phyloP scores from a whole-genome alignment of 2,888 invertebrate genomes.

The Hyposoter dolosus region DNA sequence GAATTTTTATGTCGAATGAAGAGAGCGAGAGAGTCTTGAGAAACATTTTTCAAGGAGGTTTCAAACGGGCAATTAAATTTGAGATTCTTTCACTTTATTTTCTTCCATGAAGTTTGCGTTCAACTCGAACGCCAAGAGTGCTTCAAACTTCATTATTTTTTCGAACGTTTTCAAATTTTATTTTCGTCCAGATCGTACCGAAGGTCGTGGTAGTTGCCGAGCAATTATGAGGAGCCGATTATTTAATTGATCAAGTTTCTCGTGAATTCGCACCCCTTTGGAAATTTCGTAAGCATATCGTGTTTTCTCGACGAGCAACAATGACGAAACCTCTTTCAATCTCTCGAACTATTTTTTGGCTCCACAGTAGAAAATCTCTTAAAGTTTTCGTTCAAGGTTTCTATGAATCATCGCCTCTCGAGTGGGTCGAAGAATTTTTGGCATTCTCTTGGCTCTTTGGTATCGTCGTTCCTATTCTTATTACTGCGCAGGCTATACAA shows the following conservation, averaged over 20 bases:
- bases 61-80: conserved; percentile 25
- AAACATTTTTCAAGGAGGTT: neutral
- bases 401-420: too few relatives aligned
- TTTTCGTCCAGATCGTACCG: neutral
- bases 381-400: too few relatives aligned
- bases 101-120: conserved; percentile 3
- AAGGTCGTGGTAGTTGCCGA: neutral
- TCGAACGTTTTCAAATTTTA: neutral
- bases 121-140: neutral
- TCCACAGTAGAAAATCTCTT: neutral
- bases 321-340: neutral
- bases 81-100: conserved; percentile 14
- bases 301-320: neutral
- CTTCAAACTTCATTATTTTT: neutral
- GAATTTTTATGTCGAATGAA: neutral
- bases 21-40: neutral
- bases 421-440: conserved; percentile 37
- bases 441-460: too few relatives aligned
- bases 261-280: neutral
- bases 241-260: neutral
- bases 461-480: conserved; percentile 52
- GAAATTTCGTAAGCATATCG: neutral
- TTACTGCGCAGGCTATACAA: conserved; percentile 17
- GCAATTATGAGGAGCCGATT: too few relatives aligned
- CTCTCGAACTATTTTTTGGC: neutral